Percentiles rank a stretch among this genome's conserved stretches.
Conservation (phyloP, 2,797 vertebrate genomes). For the Aselliscus stoliczkanus region DNA sequence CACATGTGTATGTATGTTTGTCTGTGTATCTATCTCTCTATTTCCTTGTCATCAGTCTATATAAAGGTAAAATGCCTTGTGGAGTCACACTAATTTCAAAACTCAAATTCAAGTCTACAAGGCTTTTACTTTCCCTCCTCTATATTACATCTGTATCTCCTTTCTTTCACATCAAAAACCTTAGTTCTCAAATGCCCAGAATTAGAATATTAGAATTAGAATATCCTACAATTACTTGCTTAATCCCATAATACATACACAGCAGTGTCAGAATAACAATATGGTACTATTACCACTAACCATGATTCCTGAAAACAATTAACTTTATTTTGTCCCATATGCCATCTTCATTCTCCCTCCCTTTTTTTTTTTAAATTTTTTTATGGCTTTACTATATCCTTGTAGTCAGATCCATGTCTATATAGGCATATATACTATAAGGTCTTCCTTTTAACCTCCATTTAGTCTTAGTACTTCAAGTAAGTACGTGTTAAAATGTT, state of each 20-base stretch:
- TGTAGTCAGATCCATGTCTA: neutral
- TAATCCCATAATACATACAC: neutral
- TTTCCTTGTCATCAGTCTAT: neutral
- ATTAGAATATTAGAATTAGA: neutral
- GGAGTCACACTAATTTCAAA: neutral
- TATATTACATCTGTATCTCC: neutral
- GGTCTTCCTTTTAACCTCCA: neutral
- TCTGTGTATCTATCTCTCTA: neutral
- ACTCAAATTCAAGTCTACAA: neutral
- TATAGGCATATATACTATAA: neutral
- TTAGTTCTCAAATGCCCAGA: neutral
- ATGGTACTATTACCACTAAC: neutral
- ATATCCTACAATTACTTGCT: neutral
- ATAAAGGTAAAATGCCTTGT: neutral
- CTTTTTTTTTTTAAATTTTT: neutral
- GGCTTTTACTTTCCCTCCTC: neutral
- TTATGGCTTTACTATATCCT: neutral
- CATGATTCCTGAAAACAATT: neutral
- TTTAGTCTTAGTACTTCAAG: neutral
- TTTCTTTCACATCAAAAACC: neutral
- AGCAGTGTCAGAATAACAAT: neutral
- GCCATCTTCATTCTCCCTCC: neutral
- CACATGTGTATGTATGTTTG: rapidly evolving
- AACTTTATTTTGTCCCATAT: neutral
- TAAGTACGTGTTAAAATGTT: neutral